Conservation (phyloP, 2,888 invertebrate species). For the Drepana falcataria region DNA sequence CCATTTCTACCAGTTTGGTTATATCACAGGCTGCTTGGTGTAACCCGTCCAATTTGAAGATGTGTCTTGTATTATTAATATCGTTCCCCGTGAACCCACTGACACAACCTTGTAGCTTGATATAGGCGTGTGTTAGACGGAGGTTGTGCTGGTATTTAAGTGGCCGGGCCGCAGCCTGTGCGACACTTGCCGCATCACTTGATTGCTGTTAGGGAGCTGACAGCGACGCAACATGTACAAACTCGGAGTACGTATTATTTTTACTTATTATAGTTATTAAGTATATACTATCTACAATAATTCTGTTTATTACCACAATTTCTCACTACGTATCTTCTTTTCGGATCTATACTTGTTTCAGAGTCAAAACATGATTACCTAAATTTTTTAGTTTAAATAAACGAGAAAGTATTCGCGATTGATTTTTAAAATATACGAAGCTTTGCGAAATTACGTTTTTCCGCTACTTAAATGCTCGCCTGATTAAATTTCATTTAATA, state of each 20-base stretch:
- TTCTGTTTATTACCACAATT: no score
- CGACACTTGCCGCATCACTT: slow-evolving; percentile 55
- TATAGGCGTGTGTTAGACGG: slow-evolving; percentile 25
- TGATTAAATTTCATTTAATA: no score
- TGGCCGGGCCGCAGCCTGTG: slow-evolving; percentile 28
- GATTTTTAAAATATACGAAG: slow-evolving; percentile 1
- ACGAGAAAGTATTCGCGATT: not conserved
- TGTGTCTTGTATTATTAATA: slow-evolving; percentile 9
- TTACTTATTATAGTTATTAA: not conserved
- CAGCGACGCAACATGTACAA: slow-evolving; percentile 42
- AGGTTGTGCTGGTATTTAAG: slow-evolving; percentile 54
- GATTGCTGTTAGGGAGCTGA: slow-evolving; percentile 26
- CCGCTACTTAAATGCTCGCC: no score
- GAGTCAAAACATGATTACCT: no score
- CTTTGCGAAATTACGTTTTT: slow-evolving; percentile 3
- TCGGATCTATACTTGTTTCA: no score
- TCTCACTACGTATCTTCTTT: no score
- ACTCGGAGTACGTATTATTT: slow-evolving; percentile 51
- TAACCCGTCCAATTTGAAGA: not conserved
- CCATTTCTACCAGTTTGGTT: not conserved
- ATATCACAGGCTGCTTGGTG: not conserved
- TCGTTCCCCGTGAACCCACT: slow-evolving; percentile 35
- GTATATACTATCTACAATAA: not conserved
- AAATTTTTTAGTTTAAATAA: no score
- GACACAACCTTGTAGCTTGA: slow-evolving; percentile 50